Conservation (phyloP, 2,797 vertebrate genomes). For the Ctenosaura bakeri region DNA sequence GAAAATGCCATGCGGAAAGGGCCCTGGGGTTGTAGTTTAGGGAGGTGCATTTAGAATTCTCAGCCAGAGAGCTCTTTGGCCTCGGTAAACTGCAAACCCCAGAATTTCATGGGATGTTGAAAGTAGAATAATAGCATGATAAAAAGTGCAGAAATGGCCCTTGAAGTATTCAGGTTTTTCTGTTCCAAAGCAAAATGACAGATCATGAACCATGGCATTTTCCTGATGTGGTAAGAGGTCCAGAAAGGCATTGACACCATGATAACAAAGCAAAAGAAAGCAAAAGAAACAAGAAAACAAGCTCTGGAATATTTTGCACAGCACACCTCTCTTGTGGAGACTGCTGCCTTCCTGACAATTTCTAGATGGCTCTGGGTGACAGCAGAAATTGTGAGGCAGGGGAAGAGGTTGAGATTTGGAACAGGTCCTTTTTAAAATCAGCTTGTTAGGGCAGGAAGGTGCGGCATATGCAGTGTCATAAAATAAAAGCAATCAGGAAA, state of each 20-base stretch:
- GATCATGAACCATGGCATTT: conserved; percentile 70
- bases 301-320: conserved; percentile 78
- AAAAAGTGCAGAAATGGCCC: conserved; percentile 9
- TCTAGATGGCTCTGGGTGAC: conserved; percentile 72
- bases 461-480: conserved; percentile 29
- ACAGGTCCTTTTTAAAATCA: conserved; percentile 71
- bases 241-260: conserved; percentile 69
- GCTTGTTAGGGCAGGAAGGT: conserved; percentile 64
- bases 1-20: too few relatives aligned
- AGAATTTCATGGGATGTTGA: too few relatives aligned
- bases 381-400: background rate
- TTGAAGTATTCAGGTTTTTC: conserved; percentile 78
- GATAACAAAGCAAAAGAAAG: conserved; percentile 80
- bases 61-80: too few relatives aligned
- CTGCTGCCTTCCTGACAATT: conserved; percentile 72
- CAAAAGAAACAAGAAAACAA: conserved; percentile 81
- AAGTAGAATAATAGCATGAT: too few relatives aligned
- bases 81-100: too few relatives aligned
- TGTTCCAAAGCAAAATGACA: conserved; percentile 70
- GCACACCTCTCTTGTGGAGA: conserved; percentile 58
- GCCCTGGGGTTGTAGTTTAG: too few relatives aligned
- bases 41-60: too few relatives aligned
- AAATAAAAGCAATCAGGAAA: background rate
- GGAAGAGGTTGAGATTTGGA: conserved; percentile 73
- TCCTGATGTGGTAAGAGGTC: conserved; percentile 54